A percentile compares a stretch with the other conserved stretches of the same genome.
Evolutionary conservation across 2,797 vertebrate species (phyloP).

Genomic region (Muraenolepis orangiensis): DNA sequence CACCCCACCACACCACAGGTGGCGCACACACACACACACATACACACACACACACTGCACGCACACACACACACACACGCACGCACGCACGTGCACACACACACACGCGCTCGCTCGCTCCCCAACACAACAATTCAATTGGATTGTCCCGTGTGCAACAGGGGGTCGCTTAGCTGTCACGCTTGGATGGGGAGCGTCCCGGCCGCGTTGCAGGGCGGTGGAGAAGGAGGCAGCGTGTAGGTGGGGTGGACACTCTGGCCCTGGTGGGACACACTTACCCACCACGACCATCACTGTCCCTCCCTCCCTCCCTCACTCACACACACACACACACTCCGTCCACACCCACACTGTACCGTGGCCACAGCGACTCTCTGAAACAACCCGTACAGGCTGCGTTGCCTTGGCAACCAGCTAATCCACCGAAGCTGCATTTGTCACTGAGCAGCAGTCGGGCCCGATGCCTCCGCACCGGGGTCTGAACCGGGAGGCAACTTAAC

Average conservation of each 20-base stretch:
- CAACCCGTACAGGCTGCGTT: slow-evolving; percentile 62
- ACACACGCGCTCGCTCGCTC: slow-evolving; percentile 10
- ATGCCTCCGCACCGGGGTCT: slow-evolving; percentile 64
- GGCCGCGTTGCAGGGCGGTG: background rate
- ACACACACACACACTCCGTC: too few relatives aligned
- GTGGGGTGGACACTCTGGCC: background rate
- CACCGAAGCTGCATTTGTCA: slow-evolving; percentile 64
- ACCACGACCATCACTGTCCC: background rate
- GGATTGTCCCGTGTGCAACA: slow-evolving; percentile 31
- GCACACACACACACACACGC: too few relatives aligned
- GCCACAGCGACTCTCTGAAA: slow-evolving; percentile 42
- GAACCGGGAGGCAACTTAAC: slow-evolving; percentile 50
- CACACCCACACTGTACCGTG: background rate
- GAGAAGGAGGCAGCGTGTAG: background rate
- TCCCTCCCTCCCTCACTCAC: background rate
- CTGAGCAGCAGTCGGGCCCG: slow-evolving; percentile 56
- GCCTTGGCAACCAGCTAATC: slow-evolving; percentile 72
- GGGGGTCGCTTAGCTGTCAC: slow-evolving; percentile 6
- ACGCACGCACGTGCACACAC: background rate
- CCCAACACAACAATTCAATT: slow-evolving; percentile 35
- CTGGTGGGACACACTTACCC: slow-evolving; percentile 19
- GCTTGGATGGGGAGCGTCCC: background rate
- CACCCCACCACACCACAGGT: too few relatives aligned
- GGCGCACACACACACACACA: too few relatives aligned
- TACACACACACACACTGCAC: too few relatives aligned